These are phyloP conservation scores for Drosophila equinoxialis DNA, from an alignment of 1,140 invertebrate genomes.

Conservation along the genomic window DNA sequence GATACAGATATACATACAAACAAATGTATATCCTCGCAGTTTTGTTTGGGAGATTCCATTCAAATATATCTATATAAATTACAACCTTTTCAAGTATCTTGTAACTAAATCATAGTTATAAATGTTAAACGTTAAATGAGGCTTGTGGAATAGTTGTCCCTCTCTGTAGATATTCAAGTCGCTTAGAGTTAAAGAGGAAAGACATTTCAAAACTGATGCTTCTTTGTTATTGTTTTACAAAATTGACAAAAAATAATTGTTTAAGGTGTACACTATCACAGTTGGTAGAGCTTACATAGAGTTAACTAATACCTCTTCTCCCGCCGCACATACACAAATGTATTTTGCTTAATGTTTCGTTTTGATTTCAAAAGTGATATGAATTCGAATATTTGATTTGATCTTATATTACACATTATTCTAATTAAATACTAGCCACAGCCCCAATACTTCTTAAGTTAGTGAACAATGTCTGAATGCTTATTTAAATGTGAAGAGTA, in stretches of 20 bases:
- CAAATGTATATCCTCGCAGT: neutral
- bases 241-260: constrained; percentile 23
- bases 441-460: neutral
- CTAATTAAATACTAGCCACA: constrained; percentile 23
- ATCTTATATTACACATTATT: constrained; percentile 34
- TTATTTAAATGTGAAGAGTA: constrained; percentile 54
- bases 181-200: too few relatives aligned
- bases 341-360: constrained; percentile 8
- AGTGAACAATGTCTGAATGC: neutral
- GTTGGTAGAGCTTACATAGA: constrained; percentile 42
- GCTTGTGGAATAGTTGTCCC: too few relatives aligned
- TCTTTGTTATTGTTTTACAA: constrained; percentile 25
- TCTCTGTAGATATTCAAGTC: too few relatives aligned
- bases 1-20: neutral
- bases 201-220: neutral
- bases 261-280: constrained; percentile 50
- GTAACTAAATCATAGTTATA: neutral
- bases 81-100: constrained; percentile 7
- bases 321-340: neutral
- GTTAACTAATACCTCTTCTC: constrained; percentile 4
- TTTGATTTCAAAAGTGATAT: constrained; percentile 27
- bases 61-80: neutral
- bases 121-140: too few relatives aligned
- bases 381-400: constrained; percentile 29
- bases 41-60: neutral